phyloP scores from a whole-genome alignment of 2,888 invertebrate genomes.

The Sialis lutaria region DNA sequence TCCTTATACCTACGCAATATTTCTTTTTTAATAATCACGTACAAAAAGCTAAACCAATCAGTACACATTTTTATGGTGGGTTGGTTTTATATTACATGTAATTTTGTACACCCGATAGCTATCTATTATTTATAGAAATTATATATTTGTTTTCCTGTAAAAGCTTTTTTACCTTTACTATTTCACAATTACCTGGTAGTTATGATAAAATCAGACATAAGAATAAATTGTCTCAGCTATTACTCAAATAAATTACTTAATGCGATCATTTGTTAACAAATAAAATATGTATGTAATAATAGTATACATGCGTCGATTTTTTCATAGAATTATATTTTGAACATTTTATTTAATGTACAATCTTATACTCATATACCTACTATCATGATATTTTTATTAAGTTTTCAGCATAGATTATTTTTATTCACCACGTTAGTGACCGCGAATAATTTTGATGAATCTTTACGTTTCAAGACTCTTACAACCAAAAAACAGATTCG shows the following conservation, averaged over 20 bases:
- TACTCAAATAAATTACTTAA: not conserved
- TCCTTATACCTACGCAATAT: no score
- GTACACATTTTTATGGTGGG: no score
- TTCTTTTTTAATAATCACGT: no score
- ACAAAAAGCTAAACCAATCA: no score
- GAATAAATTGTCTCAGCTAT: not conserved
- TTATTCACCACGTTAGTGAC: no score
- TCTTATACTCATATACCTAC: no score
- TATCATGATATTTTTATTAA: no score
- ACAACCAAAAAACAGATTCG: no score
- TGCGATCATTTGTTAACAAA: not conserved
- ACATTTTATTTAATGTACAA: no score
- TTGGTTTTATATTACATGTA: constrained; percentile 9
- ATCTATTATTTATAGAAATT: constrained; percentile 24
- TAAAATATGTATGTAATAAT: not conserved
- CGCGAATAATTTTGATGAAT: no score
- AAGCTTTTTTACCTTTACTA: constrained; percentile 4
- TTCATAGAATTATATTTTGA: not conserved
- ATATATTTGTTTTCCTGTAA: constrained; percentile 15
- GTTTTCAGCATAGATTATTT: no score
- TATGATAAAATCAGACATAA: not conserved
- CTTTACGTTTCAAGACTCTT: no score
- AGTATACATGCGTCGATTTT: not conserved
- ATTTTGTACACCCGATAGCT: constrained; percentile 20
- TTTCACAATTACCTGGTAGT: not conserved